Base-by-base conservation (phyloP, 2,888 invertebrate genomes). In the Sinodicranocentrus sp. region DNA sequence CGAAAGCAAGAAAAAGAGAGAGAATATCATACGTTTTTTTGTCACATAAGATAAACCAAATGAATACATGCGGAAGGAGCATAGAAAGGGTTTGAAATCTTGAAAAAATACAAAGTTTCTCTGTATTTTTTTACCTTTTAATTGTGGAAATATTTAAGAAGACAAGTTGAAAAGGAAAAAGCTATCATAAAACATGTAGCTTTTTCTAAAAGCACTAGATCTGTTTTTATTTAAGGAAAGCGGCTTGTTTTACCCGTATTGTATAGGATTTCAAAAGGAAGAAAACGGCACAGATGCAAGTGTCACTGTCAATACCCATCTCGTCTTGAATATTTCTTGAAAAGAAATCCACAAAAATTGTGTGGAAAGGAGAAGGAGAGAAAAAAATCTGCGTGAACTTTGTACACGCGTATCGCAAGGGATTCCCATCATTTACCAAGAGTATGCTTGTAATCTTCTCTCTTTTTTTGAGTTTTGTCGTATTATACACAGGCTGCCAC, bases 261-360 rank as follows among this genome's bases (percentile, higher is more conserved):
- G 19, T 54, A 21, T 54, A 21, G 21, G 21, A 54, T 21, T 21
- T 21, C 8, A 54, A 21, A 19, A 5, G 23, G 21, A 54, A 17
- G 5, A 6, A 21, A 21, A 21, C 21, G 28, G 17, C 39, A 65
- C 65, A 65, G 65, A 65, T 65, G 65, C 65, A 65, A 65, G 43
- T 65, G 65, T 65, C 65, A 65, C 21, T 65, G 65, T 65, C 65
- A 65, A 39, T 65, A 43, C 65, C 3, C 21, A 21, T 65, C 65
- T 39, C 23, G 6, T 17, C 17, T 28, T 28, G 25, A 61, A 61
- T 61, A 61, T 19, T 57, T 19, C 23, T 13, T 52, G 10, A 52
- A 52, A 39, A 39, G 13, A 39, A 13, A 8, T n/a, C n/a, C n/a
- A n/a, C n/a, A 48, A 5, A 48, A 48, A 10, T 48, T 2, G n/a